These are phyloP conservation scores for Xestoiulus laeticollis DNA, from an alignment of 2,888 invertebrate genomes.

Conservation along the genomic window DNA sequence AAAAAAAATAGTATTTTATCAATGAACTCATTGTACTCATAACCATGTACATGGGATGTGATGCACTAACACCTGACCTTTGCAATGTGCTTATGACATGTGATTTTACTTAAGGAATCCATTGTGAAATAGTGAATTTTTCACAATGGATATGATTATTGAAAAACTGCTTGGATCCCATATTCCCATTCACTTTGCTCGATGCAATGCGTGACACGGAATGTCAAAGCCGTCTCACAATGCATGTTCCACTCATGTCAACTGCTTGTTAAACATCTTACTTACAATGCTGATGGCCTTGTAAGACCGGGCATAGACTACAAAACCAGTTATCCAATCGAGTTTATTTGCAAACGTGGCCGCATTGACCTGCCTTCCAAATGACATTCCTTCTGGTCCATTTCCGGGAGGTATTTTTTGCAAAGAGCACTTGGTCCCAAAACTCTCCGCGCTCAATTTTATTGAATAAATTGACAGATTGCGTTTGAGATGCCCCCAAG, in stretches of 20 bases:
- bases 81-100: too few relatives aligned
- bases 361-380: background rate
- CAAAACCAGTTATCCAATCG: slow-evolving; percentile 17
- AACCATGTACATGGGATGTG: too few relatives aligned
- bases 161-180: background rate
- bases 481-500: background rate
- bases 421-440: background rate
- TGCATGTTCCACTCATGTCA: background rate
- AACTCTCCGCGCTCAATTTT: background rate
- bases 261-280: background rate
- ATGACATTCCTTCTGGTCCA: slow-evolving; percentile 3
- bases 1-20: too few relatives aligned
- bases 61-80: too few relatives aligned
- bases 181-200: background rate
- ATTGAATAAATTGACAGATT: slow-evolving; percentile 34
- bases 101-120: too few relatives aligned
- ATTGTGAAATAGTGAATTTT: background rate
- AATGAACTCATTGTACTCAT: too few relatives aligned
- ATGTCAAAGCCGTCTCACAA: background rate
- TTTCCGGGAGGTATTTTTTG: background rate
- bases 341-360: background rate
- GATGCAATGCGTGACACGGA: background rate
- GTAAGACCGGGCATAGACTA: background rate
- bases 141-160: background rate
- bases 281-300: background rate